Conservation (phyloP, 1,140 invertebrate genomes). For the Prorops nasuta region DNA sequence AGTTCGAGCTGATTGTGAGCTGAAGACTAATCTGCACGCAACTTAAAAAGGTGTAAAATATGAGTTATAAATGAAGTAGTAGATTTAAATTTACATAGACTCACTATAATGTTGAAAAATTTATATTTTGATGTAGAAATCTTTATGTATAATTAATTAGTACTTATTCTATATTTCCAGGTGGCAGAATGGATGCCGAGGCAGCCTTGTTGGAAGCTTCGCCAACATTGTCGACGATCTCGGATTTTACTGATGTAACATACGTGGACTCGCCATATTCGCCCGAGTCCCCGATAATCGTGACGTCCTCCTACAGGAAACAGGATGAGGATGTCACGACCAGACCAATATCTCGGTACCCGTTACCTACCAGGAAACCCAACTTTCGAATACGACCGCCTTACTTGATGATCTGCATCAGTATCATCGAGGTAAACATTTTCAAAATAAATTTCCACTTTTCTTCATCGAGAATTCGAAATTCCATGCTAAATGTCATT, state of each 20-base stretch:
- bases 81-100: background rate
- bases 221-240: conserved; percentile 46
- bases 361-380: conserved; percentile 37
- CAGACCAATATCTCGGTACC: conserved; percentile 34
- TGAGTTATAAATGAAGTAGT: too few relatives aligned
- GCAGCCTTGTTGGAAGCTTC: conserved; percentile 47
- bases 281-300: conserved; percentile 31
- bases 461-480: too few relatives aligned
- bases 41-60: too few relatives aligned
- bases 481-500: too few relatives aligned
- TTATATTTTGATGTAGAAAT: conserved; percentile 10
- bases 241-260: conserved; percentile 38
- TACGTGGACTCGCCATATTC: conserved; percentile 37
- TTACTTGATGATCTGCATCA: conserved; percentile 54
- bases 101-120: too few relatives aligned
- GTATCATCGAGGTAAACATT: conserved; percentile 49
- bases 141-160: conserved; percentile 23
- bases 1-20: too few relatives aligned
- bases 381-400: conserved; percentile 53
- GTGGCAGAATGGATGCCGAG: conserved; percentile 46
- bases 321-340: conserved; percentile 37
- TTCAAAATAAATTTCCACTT: too few relatives aligned
- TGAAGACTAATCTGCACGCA: too few relatives aligned
- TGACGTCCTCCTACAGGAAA: conserved; percentile 38
- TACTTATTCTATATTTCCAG: conserved; percentile 30